A percentile compares a stretch with the other conserved stretches of the same genome.
Evolutionary conservation across 2,888 invertebrate genomes (phyloP).

Genomic region (Folsomia candida): DNA sequence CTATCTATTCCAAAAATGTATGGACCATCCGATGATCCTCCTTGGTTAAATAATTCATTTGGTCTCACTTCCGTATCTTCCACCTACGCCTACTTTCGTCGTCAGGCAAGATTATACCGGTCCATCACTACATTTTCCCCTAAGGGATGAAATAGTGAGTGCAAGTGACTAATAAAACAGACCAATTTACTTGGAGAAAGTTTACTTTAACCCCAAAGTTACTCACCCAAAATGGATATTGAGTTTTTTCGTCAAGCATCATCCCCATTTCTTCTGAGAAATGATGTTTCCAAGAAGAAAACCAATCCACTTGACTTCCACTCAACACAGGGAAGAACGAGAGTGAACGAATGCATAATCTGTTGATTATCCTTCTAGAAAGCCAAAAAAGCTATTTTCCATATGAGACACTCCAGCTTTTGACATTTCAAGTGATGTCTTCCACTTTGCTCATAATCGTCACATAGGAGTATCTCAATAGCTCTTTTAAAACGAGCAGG

Average conservation of each 20-base stretch:
- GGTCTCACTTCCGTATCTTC: neutral
- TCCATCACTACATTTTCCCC: neutral
- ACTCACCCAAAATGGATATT: neutral
- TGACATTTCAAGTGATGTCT: neutral
- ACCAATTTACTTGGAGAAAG: conserved; percentile 3
- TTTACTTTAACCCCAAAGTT: conserved; percentile 8
- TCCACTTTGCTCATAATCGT: neutral
- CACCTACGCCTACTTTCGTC: neutral
- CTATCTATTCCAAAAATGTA: neutral
- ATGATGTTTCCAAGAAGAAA: neutral
- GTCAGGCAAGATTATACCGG: neutral
- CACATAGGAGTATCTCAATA: neutral
- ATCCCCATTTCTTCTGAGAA: neutral
- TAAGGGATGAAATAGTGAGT: neutral
- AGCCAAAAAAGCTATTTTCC: neutral
- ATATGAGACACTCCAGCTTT: neutral
- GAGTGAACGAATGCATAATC: neutral
- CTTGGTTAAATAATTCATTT: neutral
- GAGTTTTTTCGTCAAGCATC: neutral
- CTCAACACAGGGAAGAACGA: neutral
- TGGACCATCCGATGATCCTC: neutral
- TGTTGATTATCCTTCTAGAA: neutral
- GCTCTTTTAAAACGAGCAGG: neutral
- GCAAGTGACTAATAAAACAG: conserved; percentile 6
- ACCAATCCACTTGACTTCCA: neutral